phyloP scores from a whole-genome alignment of 2,113 vertebrate species.

The Taurulus bubalis region DNA sequence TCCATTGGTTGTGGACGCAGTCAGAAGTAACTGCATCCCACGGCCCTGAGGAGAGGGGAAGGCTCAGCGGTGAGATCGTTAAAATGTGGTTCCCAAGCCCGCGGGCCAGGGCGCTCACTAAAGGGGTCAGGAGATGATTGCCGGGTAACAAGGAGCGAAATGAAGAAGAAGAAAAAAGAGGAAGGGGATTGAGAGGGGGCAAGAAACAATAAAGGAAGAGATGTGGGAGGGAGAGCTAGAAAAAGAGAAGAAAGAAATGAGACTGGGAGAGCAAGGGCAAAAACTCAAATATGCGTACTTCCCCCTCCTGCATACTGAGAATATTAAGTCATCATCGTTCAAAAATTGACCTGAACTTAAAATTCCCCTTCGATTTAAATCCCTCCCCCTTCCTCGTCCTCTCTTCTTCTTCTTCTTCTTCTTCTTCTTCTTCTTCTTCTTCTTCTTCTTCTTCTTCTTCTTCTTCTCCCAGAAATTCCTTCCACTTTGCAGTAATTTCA shows the following conservation, averaged over 20 bases:
- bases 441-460: neutral
- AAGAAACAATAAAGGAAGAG: neutral
- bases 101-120: neutral
- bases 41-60: neutral
- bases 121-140: neutral
- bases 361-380: slow-evolving; percentile 48
- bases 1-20: too few species aligned
- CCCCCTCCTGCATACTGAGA: slow-evolving; percentile 27
- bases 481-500: slow-evolving; percentile 57
- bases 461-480: slow-evolving; percentile 25
- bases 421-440: neutral
- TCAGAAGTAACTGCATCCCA: neutral
- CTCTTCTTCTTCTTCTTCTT: slow-evolving; percentile 7
- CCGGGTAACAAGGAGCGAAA: neutral
- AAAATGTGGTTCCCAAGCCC: neutral
- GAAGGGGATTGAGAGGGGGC: neutral
- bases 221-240: neutral
- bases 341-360: slow-evolving; percentile 51
- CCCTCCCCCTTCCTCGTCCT: neutral
- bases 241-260: slow-evolving; percentile 4
- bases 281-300: slow-evolving; percentile 26
- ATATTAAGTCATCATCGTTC: slow-evolving; percentile 50
- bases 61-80: neutral
- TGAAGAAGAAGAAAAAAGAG: neutral
- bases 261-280: slow-evolving; percentile 12